Conservation (phyloP, 2,888 invertebrate species). For the Pterostichus madidus region DNA sequence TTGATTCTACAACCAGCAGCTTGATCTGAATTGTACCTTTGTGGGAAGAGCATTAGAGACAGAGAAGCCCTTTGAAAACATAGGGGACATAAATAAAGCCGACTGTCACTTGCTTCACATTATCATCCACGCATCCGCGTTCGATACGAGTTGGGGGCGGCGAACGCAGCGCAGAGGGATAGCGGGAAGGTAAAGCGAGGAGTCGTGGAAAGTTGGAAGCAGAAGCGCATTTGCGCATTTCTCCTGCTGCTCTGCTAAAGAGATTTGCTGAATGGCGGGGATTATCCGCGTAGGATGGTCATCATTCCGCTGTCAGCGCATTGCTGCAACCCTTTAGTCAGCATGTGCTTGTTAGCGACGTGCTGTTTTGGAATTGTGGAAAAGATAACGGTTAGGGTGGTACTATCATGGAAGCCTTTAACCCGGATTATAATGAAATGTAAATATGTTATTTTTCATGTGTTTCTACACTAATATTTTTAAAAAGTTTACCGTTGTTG, state of each 20-base stretch:
- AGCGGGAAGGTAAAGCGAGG: background rate
- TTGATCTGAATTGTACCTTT: slow-evolving; percentile 13
- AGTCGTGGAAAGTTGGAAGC: slow-evolving; percentile 7
- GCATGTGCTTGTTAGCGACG: background rate
- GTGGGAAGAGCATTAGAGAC: background rate
- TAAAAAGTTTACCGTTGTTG: too few relatives aligned
- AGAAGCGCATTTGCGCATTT: slow-evolving; percentile 21
- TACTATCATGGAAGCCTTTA: too few relatives aligned
- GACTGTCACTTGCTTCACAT: slow-evolving; percentile 54
- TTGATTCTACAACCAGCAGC: background rate
- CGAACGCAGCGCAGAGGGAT: background rate
- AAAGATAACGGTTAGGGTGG: background rate
- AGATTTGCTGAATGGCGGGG: slow-evolving; percentile 36
- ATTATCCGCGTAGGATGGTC: slow-evolving; percentile 49
- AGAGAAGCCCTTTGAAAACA: slow-evolving; percentile 39
- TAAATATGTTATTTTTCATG: too few relatives aligned
- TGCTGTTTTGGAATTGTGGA: background rate
- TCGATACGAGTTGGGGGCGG: background rate
- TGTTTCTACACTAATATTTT: too few relatives aligned
- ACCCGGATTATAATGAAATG: too few relatives aligned
- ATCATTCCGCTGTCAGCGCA: slow-evolving; percentile 42
- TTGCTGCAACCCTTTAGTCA: slow-evolving; percentile 7
- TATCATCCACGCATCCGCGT: slow-evolving; percentile 33
- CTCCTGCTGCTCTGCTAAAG: slow-evolving; percentile 9
- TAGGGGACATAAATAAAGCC: slow-evolving; percentile 37